phyloP scores from a whole-genome alignment of 2,888 invertebrate species.

The Nezara viridula region DNA sequence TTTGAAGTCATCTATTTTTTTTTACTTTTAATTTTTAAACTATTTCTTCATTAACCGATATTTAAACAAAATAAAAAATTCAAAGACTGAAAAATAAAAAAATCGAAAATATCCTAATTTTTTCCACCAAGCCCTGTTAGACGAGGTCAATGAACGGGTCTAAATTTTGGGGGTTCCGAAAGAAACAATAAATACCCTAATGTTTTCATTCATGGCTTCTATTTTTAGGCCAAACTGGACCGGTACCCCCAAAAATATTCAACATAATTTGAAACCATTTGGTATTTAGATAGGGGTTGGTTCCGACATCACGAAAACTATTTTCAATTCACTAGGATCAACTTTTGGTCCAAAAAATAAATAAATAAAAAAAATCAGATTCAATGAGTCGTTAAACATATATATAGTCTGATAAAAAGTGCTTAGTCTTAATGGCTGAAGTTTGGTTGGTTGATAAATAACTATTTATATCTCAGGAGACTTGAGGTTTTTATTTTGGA shows the following conservation, averaged over 20 bases:
- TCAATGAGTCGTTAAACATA: no score
- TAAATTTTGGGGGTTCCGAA: neutral
- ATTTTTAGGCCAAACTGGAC: neutral
- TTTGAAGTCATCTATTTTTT: no score
- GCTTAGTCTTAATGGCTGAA: no score
- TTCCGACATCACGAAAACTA: neutral
- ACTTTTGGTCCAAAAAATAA: neutral
- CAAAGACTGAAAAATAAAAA: no score
- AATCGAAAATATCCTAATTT: no score
- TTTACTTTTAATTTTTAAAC: no score
- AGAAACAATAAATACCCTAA: neutral
- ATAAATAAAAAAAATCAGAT: no score
- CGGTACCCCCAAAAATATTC: conserved; percentile 4
- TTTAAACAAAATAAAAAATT: no score
- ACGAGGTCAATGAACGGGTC: neutral
- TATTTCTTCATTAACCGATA: no score
- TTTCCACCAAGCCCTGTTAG: neutral
- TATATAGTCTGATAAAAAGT: no score
- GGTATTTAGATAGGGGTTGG: conserved; percentile 21
- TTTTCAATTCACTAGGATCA: conserved; percentile 7
- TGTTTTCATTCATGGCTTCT: conserved; percentile 2
- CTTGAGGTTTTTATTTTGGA: neutral
- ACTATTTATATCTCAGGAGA: no score
- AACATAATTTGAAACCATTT: conserved; percentile 26
- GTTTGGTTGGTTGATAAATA: no score